phyloP scores from a whole-genome alignment of 2,113 vertebrate species.

The Candoia aspera region DNA sequence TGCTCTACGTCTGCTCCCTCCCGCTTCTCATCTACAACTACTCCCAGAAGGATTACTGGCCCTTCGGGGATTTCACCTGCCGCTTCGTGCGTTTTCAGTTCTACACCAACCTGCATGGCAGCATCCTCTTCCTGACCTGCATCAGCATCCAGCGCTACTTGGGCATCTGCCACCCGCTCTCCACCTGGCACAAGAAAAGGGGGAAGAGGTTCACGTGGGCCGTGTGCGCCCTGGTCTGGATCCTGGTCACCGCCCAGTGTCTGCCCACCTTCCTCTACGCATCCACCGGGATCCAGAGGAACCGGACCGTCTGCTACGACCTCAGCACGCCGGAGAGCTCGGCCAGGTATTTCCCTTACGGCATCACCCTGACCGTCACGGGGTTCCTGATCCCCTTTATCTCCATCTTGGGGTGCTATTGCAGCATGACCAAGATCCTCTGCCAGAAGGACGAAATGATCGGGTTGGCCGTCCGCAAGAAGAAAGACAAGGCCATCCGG shows the following conservation, averaged over 20 bases:
- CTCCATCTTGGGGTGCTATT: conserved; percentile 87
- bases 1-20: conserved; percentile 93
- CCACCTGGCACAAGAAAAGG: conserved; percentile 84
- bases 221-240: conserved; percentile 83
- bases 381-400: conserved; percentile 91
- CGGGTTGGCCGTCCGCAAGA: conserved; percentile 71
- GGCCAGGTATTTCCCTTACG: conserved; percentile 86
- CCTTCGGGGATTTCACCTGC: conserved; percentile 90
- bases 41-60: conserved; percentile 91
- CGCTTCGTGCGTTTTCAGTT: conserved; percentile 93
- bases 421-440: conserved; percentile 84
- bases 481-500: conserved; percentile 84
- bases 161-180: conserved; percentile 92
- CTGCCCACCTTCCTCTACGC: conserved; percentile 89
- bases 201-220: conserved; percentile 85
- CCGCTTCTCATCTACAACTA: conserved; percentile 97
- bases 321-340: conserved; percentile 82
- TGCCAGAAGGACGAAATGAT: conserved; percentile 77
- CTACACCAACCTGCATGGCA: conserved; percentile 93
- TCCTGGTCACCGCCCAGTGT: conserved; percentile 78
- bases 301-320: conserved; percentile 95
- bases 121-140: conserved; percentile 97
- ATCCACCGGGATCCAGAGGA: conserved; percentile 86
- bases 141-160: conserved; percentile 94
- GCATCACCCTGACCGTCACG: conserved; percentile 86